Evolutionary conservation across 2,888 invertebrate genomes (phyloP), one percentile per base, ranked within the genome.

Genomic region (Athripsodes cinereus): DNA sequence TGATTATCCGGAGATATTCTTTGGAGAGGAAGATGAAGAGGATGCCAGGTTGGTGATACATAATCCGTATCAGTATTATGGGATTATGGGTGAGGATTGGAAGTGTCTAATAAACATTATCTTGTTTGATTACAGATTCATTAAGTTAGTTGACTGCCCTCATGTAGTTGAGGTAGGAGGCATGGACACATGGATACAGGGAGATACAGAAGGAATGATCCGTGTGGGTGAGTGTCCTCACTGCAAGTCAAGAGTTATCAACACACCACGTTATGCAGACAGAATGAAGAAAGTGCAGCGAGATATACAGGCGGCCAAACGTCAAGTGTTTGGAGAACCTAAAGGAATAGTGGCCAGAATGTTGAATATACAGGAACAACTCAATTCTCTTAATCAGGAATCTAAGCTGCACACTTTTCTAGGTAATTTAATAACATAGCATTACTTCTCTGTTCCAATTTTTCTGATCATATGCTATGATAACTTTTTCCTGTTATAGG

Each of bases 191-290:
- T 69, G 79, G 66, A 72, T 78, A 71, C 66, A 66, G 52, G 68
- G 69, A 2, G 68, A 60, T 18, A 73, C 73, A 19, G 55, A 48
- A 3, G 66, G 67, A 1, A 3, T 5, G 16, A 71, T 78, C n/a
- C 70, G 70, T 1, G 62, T 68, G 21, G 48, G 26, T 5, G 3
- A 19, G 1, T 87, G 87, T 66, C 85, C 86, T 0, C 69, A 68
- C 57, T 87, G 87, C 66, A 81, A 79, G 53, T 79, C 79, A 18
- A 74, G 80, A 0, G 81, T 87, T 13, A 72, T 80, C 16, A 78
- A 75, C 64, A 83, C 81, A 1, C 70, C 72, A 47, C 75, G 84
- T 16, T 86, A 83, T 69, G 80, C 80, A 59, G 76, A 81, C 60
- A 63, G 73, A 1, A 73, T 85, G 55, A 73, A 75, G 67, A 62